Conservation (phyloP, 2,888 invertebrate species). For the Parelbella ahira region DNA sequence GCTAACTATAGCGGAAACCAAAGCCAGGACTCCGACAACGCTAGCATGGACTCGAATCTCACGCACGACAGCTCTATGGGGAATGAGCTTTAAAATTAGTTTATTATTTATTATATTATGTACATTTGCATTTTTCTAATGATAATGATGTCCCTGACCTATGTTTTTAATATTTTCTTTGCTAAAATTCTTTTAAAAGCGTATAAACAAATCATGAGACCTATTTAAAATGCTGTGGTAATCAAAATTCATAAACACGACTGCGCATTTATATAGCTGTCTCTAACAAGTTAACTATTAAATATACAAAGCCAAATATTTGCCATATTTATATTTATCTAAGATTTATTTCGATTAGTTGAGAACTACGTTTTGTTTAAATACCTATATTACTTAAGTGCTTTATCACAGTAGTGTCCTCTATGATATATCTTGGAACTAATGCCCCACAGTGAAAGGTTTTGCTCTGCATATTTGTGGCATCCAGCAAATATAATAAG, state of each 20-base stretch:
- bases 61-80: conserved; percentile 85
- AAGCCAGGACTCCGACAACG: conserved; percentile 94
- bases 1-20: conserved; percentile 95
- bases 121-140: conserved; percentile 3
- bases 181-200: conserved; percentile 9
- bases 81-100: conserved; percentile 61
- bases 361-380: conserved; percentile 33
- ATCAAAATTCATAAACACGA: conserved; percentile 12
- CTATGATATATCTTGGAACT: conserved; percentile 33
- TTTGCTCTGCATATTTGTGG: conserved; percentile 71
- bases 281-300: conserved; percentile 44
- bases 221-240: conserved; percentile 11
- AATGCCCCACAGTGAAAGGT: conserved; percentile 42
- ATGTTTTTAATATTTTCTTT: conserved; percentile 18
- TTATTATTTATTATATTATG: conserved; percentile 17
- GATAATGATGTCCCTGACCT: conserved; percentile 1
- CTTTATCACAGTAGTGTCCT: conserved; percentile 32
- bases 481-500: conserved; percentile 63
- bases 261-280: conserved; percentile 30
- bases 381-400: conserved; percentile 29
- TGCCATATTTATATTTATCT: conserved; percentile 74
- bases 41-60: conserved; percentile 89
- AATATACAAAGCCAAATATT: conserved; percentile 77
- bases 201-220: conserved; percentile 9
- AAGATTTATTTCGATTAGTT: conserved; percentile 45